phyloP scores from a whole-genome alignment of 2,113 vertebrate species.

The Pyxicephalus adspersus region DNA sequence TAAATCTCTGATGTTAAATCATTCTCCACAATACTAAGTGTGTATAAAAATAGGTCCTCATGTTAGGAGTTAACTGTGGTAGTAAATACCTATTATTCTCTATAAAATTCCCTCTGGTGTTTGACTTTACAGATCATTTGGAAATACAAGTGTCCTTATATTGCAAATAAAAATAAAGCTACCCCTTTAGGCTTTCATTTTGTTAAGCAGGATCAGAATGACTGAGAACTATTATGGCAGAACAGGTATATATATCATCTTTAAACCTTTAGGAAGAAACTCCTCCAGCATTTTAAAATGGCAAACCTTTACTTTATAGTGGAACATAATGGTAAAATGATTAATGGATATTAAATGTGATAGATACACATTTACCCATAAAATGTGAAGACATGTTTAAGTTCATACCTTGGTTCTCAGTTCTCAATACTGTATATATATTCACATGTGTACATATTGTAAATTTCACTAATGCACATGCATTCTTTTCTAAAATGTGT shows the following conservation, averaged over 20 bases:
- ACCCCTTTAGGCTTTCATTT: conserved; percentile 16
- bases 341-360: not conserved
- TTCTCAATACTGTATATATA: too few species aligned
- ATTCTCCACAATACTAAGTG: too few species aligned
- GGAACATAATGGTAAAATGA: not conserved
- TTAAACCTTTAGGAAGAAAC: not conserved
- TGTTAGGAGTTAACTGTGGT: too few species aligned
- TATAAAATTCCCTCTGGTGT: not conserved
- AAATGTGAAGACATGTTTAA: too few species aligned
- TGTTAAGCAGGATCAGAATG: conserved; percentile 33
- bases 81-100: not conserved
- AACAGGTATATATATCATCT: conserved; percentile 17
- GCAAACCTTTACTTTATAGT: not conserved
- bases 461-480: too few species aligned
- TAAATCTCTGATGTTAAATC: too few species aligned
- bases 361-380: too few species aligned
- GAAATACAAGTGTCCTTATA: not conserved
- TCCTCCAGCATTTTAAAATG: conserved; percentile 9
- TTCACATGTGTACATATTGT: too few species aligned
- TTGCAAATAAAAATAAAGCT: conserved; percentile 23
- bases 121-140: conserved; percentile 8
- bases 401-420: too few species aligned
- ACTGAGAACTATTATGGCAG: conserved; percentile 30
- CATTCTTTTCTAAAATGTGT: too few species aligned
- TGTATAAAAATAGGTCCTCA: too few species aligned